Evolutionary conservation across 2,888 invertebrate species (phyloP).

Genomic region (Drosophila acutilabella): DNA sequence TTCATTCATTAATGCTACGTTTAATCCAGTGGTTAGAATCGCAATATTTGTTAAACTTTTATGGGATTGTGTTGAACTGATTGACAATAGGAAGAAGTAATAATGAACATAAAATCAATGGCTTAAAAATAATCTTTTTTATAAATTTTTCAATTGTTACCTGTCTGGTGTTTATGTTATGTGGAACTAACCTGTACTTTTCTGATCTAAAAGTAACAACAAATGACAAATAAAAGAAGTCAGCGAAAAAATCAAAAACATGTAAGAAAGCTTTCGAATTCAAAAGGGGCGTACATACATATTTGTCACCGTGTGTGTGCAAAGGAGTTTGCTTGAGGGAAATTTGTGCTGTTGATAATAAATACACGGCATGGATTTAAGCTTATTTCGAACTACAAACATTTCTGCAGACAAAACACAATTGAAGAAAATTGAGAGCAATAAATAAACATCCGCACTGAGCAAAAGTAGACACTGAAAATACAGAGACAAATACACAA

Average conservation of each 20-base stretch:
- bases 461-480: conserved; percentile 29
- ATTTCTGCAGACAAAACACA: conserved; percentile 24
- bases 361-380: conserved; percentile 53
- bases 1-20: too few relatives aligned
- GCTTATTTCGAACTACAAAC: conserved; percentile 39
- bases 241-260: conserved; percentile 63
- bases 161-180: too few relatives aligned
- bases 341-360: conserved; percentile 40
- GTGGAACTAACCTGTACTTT: not conserved
- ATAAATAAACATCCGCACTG: conserved; percentile 65
- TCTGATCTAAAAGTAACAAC: not conserved
- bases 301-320: conserved; percentile 57
- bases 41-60: too few relatives aligned
- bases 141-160: too few relatives aligned
- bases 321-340: conserved; percentile 6
- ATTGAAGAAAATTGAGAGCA: conserved; percentile 45
- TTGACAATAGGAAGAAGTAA: too few relatives aligned
- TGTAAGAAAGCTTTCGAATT: conserved; percentile 65
- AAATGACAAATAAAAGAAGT: conserved; percentile 20
- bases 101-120: too few relatives aligned
- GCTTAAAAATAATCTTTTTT: too few relatives aligned
- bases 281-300: conserved; percentile 30
- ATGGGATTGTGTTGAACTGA: too few relatives aligned
- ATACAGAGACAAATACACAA: conserved; percentile 5
- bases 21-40: too few relatives aligned